A percentile compares a stretch with the other conserved stretches of the same genome.
Evolutionary conservation across 2,888 invertebrate species (phyloP).

Genomic region (Fragum sueziense): DNA sequence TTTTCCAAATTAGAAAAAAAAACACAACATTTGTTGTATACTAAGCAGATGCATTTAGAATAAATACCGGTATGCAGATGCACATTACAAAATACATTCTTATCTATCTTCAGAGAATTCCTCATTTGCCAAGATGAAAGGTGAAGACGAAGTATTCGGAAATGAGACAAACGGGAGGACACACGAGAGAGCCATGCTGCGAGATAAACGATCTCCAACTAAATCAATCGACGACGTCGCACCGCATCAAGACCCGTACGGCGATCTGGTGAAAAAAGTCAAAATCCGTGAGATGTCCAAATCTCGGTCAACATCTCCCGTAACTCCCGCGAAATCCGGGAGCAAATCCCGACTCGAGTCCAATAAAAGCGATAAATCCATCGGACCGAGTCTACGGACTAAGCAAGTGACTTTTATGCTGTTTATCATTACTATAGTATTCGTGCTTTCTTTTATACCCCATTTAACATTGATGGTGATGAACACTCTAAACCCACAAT

Average conservation of each 20-base stretch:
- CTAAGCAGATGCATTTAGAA: no score
- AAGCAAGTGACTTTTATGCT: slow-evolving; percentile 66
- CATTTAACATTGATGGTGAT: slow-evolving; percentile 62
- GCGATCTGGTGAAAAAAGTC: slow-evolving; percentile 46
- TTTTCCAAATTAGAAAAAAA: no score
- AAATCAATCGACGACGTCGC: slow-evolving; percentile 29
- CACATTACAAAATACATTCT: no score
- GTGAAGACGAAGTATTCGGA: not conserved
- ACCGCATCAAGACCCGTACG: slow-evolving; percentile 50
- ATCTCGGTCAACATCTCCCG: slow-evolving; percentile 48
- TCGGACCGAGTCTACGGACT: slow-evolving; percentile 55
- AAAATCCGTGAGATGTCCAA: slow-evolving; percentile 44
- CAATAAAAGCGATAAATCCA: slow-evolving; percentile 1
- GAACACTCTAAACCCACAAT: slow-evolving; percentile 50
- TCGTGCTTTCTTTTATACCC: slow-evolving; percentile 69
- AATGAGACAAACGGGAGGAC: slow-evolving; percentile 1
- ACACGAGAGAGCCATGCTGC: slow-evolving; percentile 13
- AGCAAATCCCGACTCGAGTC: slow-evolving; percentile 17
- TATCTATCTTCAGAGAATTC: slow-evolving; percentile 18
- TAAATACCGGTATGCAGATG: no score
- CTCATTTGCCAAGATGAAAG: not conserved
- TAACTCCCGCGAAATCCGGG: slow-evolving; percentile 25
- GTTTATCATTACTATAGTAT: slow-evolving; percentile 67
- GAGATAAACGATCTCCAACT: slow-evolving; percentile 29
- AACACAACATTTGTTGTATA: no score